Conservation (phyloP, 1,140 invertebrate species). For the Eufriesea mexicana region DNA sequence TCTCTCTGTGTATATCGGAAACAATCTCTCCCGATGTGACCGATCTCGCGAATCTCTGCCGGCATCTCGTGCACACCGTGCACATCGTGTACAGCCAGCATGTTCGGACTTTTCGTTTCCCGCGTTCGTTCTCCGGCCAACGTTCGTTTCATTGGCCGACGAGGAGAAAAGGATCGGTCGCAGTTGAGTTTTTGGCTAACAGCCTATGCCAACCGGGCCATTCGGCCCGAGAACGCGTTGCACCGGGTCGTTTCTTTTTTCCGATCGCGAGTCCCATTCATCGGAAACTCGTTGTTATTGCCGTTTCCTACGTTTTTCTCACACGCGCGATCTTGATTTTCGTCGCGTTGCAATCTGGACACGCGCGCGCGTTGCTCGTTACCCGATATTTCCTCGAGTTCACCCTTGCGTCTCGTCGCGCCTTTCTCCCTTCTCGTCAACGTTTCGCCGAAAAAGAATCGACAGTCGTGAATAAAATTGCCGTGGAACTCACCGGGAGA, state of each 20-base stretch:
- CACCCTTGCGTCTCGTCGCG: not conserved
- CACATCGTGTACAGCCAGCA: no score
- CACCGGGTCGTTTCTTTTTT: not conserved
- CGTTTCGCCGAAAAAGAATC: not conserved
- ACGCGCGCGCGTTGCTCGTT: no score
- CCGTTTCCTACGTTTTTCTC: no score
- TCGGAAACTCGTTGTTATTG: no score
- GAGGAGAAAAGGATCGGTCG: not conserved
- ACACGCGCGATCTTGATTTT: not conserved
- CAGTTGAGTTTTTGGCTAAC: not conserved
- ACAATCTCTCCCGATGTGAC: not conserved
- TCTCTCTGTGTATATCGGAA: not conserved
- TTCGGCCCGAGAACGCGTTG: rapidly evolving
- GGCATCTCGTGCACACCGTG: no score
- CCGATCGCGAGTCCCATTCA: no score
- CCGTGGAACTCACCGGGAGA: conserved; percentile 7
- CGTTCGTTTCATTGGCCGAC: not conserved
- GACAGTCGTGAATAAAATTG: conserved; percentile 31
- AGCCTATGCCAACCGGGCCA: not conserved
- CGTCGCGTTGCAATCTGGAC: no score
- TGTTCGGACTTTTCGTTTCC: not conserved
- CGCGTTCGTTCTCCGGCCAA: not conserved
- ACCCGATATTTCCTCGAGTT: conserved; percentile 9
- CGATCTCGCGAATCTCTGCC: conserved; percentile 11
- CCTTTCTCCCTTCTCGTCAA: not conserved